These are phyloP conservation scores for Mus spretus DNA, from an alignment of 2,797 vertebrate genomes.

Conservation along the genomic window DNA sequence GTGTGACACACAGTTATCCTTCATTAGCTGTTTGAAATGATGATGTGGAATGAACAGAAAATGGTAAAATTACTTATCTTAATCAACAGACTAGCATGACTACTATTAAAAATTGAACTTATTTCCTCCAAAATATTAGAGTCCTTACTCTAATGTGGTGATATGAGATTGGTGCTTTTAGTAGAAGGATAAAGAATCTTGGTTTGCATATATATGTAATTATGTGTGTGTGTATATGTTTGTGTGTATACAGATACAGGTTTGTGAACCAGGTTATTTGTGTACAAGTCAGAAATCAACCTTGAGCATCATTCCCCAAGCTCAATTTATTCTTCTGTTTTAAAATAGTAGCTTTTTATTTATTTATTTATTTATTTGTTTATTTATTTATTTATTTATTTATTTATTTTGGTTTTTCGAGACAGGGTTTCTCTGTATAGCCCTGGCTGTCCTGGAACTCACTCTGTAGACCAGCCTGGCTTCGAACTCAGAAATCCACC, in stretches of 20 bases:
- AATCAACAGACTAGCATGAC: not conserved
- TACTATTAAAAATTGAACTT: not conserved
- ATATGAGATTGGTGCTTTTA: not conserved
- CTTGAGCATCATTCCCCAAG: not conserved
- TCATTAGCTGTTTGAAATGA: not conserved
- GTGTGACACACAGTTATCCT: not conserved
- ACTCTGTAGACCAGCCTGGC: too few relatives aligned
- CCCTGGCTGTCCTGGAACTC: too few relatives aligned
- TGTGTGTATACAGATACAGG: not conserved
- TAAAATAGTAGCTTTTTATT: not conserved
- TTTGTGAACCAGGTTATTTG: not conserved
- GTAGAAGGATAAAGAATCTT: not conserved
- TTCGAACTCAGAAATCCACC: too few relatives aligned
- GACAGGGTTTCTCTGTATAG: too few relatives aligned
- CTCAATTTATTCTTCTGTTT: not conserved
- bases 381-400: fast-evolving
- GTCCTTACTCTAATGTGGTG: not conserved
- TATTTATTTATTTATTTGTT: not conserved
- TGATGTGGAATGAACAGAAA: not conserved
- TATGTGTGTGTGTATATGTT: not conserved
- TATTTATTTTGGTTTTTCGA: not conserved
- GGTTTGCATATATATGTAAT: not conserved
- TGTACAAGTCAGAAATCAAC: not conserved
- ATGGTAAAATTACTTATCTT: not conserved
- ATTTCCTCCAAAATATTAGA: not conserved